These are phyloP conservation scores for Nansenia antarctica DNA, from an alignment of 2,113 vertebrate genomes.

Conservation along the genomic window DNA sequence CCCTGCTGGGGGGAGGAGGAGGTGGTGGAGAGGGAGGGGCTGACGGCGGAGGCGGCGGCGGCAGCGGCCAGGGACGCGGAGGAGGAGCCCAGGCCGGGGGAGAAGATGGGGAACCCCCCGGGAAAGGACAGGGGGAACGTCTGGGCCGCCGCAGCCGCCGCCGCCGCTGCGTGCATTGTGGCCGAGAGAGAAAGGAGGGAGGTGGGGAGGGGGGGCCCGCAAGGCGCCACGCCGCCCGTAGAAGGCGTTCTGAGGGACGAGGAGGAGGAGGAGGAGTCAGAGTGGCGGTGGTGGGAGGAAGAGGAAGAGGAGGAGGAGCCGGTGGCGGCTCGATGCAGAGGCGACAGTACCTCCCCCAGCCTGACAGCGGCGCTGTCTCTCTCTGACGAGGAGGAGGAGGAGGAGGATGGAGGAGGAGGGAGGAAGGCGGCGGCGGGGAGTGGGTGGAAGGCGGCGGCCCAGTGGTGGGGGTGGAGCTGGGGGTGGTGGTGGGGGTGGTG, in stretches of 20 bases:
- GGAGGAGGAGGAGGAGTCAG: constrained; percentile 38
- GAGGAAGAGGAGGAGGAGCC: constrained; percentile 78
- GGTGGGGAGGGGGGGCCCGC: constrained; percentile 80
- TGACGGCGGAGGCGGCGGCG: constrained; percentile 75
- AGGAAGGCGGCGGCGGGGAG: constrained; percentile 66
- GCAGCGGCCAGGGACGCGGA: constrained; percentile 69
- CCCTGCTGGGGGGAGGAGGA: constrained; percentile 74
- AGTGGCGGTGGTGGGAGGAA: constrained; percentile 67
- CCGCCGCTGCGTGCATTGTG: constrained; percentile 81
- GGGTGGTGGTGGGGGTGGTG: constrained; percentile 66
- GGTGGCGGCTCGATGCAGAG: too few relatives aligned
- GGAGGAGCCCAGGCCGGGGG: constrained; percentile 64
- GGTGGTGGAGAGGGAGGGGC: constrained; percentile 73
- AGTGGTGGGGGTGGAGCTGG: constrained; percentile 81
- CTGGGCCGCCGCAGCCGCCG: constrained; percentile 81
- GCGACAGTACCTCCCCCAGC: constrained; percentile 79
- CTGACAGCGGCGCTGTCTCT: constrained; percentile 78
- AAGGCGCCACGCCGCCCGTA: constrained; percentile 74
- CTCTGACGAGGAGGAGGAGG: constrained; percentile 43
- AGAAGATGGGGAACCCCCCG: constrained; percentile 80
- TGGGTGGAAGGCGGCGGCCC: constrained; percentile 82
- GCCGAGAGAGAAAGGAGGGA: constrained; percentile 88
- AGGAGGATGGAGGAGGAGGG: constrained; percentile 84
- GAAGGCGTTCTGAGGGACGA: constrained; percentile 75
- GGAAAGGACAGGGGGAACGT: constrained; percentile 85